These are phyloP conservation scores for Chelidonichthys spinosus DNA, from an alignment of 2,797 vertebrate species.

Conservation along the genomic window DNA sequence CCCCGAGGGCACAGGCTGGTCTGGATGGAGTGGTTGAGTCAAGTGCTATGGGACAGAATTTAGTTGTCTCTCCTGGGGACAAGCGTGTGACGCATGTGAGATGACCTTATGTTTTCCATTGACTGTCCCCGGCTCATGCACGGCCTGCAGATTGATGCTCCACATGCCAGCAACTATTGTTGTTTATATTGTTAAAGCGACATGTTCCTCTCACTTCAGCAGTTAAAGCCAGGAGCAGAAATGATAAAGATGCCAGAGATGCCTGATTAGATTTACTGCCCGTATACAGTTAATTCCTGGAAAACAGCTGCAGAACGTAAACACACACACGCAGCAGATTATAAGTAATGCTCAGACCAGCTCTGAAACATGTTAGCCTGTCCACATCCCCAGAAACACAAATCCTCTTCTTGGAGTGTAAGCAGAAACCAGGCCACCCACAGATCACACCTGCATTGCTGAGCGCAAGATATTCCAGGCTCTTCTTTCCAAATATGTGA, in stretches of 20 bases:
- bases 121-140: not conserved
- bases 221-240: not conserved
- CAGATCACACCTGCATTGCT: constrained; percentile 13
- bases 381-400: constrained; percentile 10
- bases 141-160: not conserved
- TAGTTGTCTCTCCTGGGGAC: constrained; percentile 55
- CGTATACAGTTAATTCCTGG: not conserved
- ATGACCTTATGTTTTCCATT: constrained; percentile 49
- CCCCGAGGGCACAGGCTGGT: not conserved
- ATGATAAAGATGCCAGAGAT: not conserved
- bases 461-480: constrained; percentile 10
- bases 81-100: constrained; percentile 27
- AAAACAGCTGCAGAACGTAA: not conserved
- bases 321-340: not conserved
- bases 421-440: not conserved
- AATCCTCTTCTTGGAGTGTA: constrained; percentile 1
- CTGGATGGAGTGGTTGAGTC: constrained; percentile 5
- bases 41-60: constrained; percentile 30
- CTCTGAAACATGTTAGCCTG: not conserved
- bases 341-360: not conserved
- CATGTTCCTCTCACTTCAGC: constrained; percentile 1
- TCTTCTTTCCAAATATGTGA: constrained; percentile 9
- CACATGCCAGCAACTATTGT: not conserved
- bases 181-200: constrained; percentile 15
- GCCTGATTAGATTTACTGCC: constrained; percentile 7